Percentiles rank a stretch among this genome's conserved stretches.
Conservation (phyloP, 2,113 vertebrate genomes). For the Sarotherodon lohbergeri region DNA sequence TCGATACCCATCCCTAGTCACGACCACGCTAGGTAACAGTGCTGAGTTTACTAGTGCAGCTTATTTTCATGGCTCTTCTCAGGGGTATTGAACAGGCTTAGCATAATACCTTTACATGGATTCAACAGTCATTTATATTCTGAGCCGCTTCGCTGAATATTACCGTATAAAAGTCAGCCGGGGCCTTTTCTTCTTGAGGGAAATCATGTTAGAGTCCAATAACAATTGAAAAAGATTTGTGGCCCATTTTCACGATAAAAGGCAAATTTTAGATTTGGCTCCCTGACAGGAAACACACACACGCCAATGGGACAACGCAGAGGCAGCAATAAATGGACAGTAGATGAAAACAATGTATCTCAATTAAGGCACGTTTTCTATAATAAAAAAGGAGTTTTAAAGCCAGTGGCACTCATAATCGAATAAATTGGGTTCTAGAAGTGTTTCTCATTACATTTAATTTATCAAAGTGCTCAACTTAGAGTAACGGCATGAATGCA, state of each 20-base stretch:
- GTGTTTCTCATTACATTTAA: background rate
- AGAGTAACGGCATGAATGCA: background rate
- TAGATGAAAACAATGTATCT: background rate
- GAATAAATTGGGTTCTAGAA: background rate
- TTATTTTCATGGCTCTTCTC: background rate
- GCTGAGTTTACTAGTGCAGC: background rate
- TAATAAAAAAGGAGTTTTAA: background rate
- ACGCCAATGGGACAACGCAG: background rate
- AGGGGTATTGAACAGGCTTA: background rate
- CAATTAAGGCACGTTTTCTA: background rate
- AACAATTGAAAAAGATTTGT: slow-evolving; percentile 16
- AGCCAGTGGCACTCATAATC: background rate
- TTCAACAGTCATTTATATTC: slow-evolving; percentile 36
- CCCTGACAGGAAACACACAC: background rate
- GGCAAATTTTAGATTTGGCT: background rate
- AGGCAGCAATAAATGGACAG: background rate
- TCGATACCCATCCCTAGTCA: background rate
- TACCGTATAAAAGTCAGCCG: background rate
- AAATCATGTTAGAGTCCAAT: slow-evolving; percentile 12
- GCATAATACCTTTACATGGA: slow-evolving; percentile 25
- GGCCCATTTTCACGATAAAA: background rate
- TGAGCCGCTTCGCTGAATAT: background rate
- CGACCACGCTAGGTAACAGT: background rate
- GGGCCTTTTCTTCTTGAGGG: slow-evolving; percentile 10
- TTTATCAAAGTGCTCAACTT: background rate